These are phyloP conservation scores for Hyperopisus bebe DNA, from an alignment of 2,113 vertebrate genomes.

Conservation along the genomic window DNA sequence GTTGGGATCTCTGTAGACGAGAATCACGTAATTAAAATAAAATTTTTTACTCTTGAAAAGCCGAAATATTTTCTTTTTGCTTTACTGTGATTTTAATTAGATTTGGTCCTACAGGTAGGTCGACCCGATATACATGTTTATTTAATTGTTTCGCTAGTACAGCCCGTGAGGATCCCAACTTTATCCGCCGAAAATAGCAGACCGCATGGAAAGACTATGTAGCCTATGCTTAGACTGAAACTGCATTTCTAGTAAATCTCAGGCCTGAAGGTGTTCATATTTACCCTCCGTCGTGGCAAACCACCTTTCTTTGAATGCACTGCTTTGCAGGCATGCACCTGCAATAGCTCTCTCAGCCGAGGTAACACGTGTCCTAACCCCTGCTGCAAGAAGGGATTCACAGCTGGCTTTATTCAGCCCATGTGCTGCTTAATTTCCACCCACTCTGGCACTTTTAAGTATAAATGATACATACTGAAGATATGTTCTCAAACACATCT, in stretches of 20 bases:
- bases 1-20: not conserved
- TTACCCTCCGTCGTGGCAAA: not conserved
- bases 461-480: not conserved
- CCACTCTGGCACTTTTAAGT: not conserved
- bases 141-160: not conserved
- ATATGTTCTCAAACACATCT: not conserved
- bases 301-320: not conserved
- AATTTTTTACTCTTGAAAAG: not conserved
- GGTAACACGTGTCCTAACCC: conserved; percentile 5
- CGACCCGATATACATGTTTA: not conserved
- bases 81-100: not conserved
- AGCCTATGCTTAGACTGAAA: not conserved
- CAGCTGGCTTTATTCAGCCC: not conserved
- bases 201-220: not conserved
- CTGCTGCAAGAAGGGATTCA: not conserved
- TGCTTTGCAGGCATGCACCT: not conserved
- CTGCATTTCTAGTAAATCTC: not conserved
- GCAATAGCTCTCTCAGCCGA: not conserved
- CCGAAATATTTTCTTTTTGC: not conserved
- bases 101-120: not conserved
- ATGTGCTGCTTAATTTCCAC: not conserved
- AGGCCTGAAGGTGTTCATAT: not conserved
- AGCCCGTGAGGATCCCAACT: not conserved
- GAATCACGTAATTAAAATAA: not conserved
- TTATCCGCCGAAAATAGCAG: not conserved